Percentiles rank a stretch among this genome's conserved stretches.
phyloP scores from a whole-genome alignment of 2,797 vertebrate species.

The Gymnothorax javanicus region DNA sequence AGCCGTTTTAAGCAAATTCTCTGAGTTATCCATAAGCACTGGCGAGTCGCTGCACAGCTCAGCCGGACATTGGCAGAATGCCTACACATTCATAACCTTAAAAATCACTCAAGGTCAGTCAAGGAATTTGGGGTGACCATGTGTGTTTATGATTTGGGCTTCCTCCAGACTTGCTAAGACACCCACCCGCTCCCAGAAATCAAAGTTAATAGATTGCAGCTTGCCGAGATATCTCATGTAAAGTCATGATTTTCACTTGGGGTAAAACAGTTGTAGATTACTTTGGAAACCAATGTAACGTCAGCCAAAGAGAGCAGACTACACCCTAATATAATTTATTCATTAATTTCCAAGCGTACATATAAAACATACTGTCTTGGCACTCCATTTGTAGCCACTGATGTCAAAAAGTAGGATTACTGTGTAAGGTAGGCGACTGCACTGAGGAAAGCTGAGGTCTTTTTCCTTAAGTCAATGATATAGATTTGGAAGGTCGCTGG shows the following conservation, averaged over 20 bases:
- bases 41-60: background rate
- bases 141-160: background rate
- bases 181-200: background rate
- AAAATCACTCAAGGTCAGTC: background rate
- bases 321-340: background rate
- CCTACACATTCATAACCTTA: background rate
- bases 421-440: no score
- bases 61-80: background rate
- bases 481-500: no score
- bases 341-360: background rate
- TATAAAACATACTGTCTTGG: background rate
- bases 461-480: no score
- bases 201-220: background rate
- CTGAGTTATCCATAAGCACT: background rate
- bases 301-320: background rate
- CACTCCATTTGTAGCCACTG: background rate
- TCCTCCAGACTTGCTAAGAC: background rate
- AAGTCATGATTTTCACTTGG: background rate
- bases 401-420: background rate
- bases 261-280: background rate
- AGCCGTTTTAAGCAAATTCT: no score
- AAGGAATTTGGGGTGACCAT: background rate
- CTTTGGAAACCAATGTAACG: background rate
- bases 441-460: no score
- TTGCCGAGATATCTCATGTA: background rate